These are phyloP conservation scores for Allolobophora icterica DNA, from an alignment of 2,888 invertebrate species.

Conservation along the genomic window DNA sequence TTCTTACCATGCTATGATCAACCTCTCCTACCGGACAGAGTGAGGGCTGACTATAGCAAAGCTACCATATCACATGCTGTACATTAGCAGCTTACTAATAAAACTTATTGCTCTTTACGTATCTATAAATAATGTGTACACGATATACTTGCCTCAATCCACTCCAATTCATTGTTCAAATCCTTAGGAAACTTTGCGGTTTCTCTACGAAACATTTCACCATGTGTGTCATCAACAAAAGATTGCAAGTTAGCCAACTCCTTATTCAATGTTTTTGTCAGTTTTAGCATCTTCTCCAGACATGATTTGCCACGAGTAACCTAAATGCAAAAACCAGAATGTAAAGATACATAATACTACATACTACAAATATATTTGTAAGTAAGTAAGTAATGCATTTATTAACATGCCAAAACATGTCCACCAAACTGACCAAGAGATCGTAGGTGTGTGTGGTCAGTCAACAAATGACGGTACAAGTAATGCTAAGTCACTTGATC, in stretches of 20 bases:
- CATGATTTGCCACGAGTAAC: constrained; percentile 78
- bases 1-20: neutral
- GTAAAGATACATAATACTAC: neutral
- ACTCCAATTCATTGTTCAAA: constrained; percentile 57
- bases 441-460: too few species aligned
- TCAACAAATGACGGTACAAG: too few species aligned
- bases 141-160: constrained; percentile 54
- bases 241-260: constrained; percentile 71
- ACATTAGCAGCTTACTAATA: neutral
- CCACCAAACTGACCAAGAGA: too few species aligned
- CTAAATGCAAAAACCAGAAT: constrained; percentile 50
- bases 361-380: neutral
- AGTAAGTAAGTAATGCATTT: too few species aligned
- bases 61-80: neutral
- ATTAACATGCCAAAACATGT: too few species aligned
- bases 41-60: neutral
- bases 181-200: constrained; percentile 51
- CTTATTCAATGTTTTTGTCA: constrained; percentile 70
- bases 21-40: neutral
- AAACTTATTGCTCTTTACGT: neutral
- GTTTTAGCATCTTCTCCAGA: constrained; percentile 76
- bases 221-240: constrained; percentile 71
- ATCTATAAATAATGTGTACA: neutral
- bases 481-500: too few species aligned
- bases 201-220: constrained; percentile 61